Percentiles rank a stretch among this genome's conserved stretches.
phyloP scores from a whole-genome alignment of 2,113 vertebrate genomes.

The Lepidothrix coronata region DNA sequence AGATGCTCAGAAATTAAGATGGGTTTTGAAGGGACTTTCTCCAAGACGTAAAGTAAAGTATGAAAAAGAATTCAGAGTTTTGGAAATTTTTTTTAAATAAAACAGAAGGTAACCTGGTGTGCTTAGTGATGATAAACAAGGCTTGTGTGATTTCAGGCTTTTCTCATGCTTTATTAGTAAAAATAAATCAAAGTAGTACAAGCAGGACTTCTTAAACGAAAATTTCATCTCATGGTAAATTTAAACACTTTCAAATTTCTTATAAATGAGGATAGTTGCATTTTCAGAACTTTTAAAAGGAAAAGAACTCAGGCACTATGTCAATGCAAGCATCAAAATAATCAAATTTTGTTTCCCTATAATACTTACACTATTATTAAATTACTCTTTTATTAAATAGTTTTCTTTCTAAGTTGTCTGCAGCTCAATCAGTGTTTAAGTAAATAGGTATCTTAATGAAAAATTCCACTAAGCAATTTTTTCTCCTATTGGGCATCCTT shows the following conservation, averaged over 20 bases:
- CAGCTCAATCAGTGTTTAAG: not conserved
- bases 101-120: not conserved
- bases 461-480: not conserved
- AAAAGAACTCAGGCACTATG: not conserved
- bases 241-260: not conserved
- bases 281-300: not conserved
- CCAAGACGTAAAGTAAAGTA: not conserved
- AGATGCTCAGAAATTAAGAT: not conserved
- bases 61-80: not conserved
- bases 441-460: not conserved
- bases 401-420: not conserved
- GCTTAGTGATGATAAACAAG: not conserved
- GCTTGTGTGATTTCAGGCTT: not conserved
- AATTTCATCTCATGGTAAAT: not conserved
- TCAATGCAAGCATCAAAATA: not conserved
- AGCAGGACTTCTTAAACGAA: not conserved
- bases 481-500: not conserved
- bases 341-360: not conserved
- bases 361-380: not conserved
- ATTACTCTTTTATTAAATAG: not conserved
- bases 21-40: not conserved
- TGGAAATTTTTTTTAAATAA: not conserved
- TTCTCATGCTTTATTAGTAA: not conserved
- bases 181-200: not conserved
- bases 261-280: not conserved